Evolutionary conservation across 2,113 vertebrate species (phyloP).

Genomic region (Asarcornis scutulata): DNA sequence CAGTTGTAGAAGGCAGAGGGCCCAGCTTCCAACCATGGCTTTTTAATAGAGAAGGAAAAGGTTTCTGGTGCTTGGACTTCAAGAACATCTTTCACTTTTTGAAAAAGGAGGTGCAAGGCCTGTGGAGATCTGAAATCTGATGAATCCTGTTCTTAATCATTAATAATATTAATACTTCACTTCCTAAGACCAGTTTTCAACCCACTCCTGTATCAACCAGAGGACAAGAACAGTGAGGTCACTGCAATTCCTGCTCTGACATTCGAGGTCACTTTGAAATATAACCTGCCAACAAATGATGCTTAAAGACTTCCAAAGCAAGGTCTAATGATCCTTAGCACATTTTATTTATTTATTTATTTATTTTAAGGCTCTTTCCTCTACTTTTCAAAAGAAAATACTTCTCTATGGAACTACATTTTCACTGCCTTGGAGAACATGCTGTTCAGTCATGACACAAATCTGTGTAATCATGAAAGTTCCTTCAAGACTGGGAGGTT

Average conservation of each 20-base stretch:
- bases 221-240: constrained; percentile 4
- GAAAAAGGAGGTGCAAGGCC: neutral
- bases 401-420: neutral
- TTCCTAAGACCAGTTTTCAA: neutral
- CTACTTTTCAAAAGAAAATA: constrained; percentile 14
- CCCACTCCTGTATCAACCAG: neutral
- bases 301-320: neutral
- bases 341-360: neutral
- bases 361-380: neutral
- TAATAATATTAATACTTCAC: neutral
- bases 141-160: neutral
- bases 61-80: neutral
- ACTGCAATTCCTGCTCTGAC: neutral
- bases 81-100: neutral
- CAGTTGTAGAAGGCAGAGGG: neutral
- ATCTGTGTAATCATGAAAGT: neutral
- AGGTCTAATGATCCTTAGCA: neutral
- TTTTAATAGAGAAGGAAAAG: neutral
- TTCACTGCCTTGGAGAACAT: constrained; percentile 19
- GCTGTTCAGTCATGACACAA: constrained; percentile 1
- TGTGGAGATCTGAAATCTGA: neutral
- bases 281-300: neutral
- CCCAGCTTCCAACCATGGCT: neutral
- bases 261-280: neutral
- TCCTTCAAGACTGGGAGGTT: neutral